Evolutionary conservation across 1,140 invertebrate species (phyloP).

Genomic region (Carposina sasakii): DNA sequence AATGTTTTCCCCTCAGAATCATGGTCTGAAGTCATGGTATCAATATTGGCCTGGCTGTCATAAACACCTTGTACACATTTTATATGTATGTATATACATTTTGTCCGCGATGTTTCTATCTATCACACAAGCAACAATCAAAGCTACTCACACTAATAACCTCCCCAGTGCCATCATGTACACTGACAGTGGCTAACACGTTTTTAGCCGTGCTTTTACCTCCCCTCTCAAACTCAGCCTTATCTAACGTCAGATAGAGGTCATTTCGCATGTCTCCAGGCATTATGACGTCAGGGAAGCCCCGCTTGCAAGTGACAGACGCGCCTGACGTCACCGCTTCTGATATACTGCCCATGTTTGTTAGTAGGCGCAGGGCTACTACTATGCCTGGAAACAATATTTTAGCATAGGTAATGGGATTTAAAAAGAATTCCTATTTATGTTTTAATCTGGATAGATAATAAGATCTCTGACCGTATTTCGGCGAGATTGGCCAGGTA

Average conservation of each 20-base stretch:
- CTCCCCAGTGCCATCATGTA: constrained; percentile 86
- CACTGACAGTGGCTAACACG: constrained; percentile 88
- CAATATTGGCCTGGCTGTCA: no score
- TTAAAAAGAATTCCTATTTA: no score
- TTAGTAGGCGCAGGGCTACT: constrained; percentile 56
- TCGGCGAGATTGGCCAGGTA: no score
- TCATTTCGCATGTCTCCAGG: constrained; percentile 96
- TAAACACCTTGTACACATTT: no score
- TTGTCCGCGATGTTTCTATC: no score
- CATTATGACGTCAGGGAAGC: constrained; percentile 96
- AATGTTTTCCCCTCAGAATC: no score
- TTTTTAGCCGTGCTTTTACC: constrained; percentile 97
- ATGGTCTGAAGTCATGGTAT: no score
- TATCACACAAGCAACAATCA: no score
- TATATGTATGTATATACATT: no score
- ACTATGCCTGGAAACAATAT: constrained; percentile 58
- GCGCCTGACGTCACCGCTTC: constrained; percentile 75
- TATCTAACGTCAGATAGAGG: constrained; percentile 90
- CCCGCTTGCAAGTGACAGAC: constrained; percentile 89
- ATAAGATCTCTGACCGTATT: no score
- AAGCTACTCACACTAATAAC: constrained; percentile 79
- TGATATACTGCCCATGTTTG: constrained; percentile 51
- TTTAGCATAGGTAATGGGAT: no score
- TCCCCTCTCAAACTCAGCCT: constrained; percentile 93
- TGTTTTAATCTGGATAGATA: no score